Evolutionary conservation across 2,113 vertebrate genomes (phyloP).

Genomic region (Clarias gariepinus): DNA sequence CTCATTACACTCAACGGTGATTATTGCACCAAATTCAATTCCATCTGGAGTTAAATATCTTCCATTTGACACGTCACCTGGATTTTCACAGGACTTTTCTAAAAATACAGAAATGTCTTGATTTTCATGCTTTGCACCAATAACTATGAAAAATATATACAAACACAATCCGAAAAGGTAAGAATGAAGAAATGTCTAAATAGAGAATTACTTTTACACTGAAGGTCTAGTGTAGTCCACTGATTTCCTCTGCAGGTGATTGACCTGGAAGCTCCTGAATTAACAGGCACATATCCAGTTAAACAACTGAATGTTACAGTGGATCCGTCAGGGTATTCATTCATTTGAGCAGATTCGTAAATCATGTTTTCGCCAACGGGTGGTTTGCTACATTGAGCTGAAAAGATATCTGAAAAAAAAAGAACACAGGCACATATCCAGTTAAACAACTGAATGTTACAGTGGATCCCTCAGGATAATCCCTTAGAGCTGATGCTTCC

Average conservation of each 20-base stretch:
- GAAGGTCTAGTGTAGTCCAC: constrained; percentile 11
- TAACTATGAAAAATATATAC: background rate
- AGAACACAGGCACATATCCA: too few relatives aligned
- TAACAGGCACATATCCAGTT: background rate
- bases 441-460: background rate
- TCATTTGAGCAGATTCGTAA: too few relatives aligned
- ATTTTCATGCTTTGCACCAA: background rate
- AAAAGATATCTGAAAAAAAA: background rate
- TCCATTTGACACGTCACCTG: background rate
- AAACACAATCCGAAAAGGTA: background rate
- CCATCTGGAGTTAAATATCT: constrained; percentile 18
- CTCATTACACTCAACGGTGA: constrained; percentile 35
- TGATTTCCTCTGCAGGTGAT: background rate
- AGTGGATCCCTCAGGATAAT: background rate
- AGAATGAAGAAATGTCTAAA: background rate
- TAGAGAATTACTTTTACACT: constrained; percentile 8
- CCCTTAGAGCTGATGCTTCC: too few relatives aligned
- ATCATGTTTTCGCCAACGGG: background rate
- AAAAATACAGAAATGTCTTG: background rate
- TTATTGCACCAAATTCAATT: constrained; percentile 42
- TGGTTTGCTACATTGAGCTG: constrained; percentile 54
- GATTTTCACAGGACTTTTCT: constrained; percentile 46
- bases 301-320: background rate
- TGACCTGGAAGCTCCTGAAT: background rate
- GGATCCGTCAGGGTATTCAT: background rate